Evolutionary conservation across 2,113 vertebrate genomes (phyloP).

Genomic region (Garra rufa): DNA sequence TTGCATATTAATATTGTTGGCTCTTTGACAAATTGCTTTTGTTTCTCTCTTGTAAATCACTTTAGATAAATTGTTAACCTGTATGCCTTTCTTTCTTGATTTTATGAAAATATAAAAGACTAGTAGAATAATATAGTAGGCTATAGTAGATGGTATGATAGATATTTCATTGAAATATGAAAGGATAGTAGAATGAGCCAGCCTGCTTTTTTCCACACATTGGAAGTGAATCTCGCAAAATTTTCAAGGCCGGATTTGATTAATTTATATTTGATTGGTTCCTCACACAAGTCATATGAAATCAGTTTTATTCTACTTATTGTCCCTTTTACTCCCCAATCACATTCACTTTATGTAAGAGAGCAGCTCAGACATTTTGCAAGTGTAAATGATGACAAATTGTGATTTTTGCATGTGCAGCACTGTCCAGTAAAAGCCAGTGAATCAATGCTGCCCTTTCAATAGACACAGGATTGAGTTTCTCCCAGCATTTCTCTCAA

Average conservation of each 20-base stretch:
- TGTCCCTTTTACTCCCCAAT: not conserved
- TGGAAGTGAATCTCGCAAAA: not conserved
- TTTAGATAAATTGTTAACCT: not conserved
- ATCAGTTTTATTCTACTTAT: not conserved
- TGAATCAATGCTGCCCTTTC: not conserved
- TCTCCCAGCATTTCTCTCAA: conserved; percentile 60
- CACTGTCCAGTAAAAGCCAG: not conserved
- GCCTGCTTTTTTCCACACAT: not conserved
- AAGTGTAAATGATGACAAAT: not conserved
- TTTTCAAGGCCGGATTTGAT: not conserved
- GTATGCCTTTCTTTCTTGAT: not conserved
- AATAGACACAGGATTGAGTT: not conserved
- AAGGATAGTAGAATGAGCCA: not conserved
- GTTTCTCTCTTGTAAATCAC: not conserved
- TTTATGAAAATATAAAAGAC: not conserved
- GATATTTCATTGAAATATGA: not conserved
- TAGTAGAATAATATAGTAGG: too few relatives aligned
- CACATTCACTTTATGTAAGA: not conserved
- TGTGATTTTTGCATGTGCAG: not conserved
- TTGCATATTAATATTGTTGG: not conserved
- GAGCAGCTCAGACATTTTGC: not conserved
- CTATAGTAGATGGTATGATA: too few relatives aligned
- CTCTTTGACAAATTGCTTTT: not conserved
- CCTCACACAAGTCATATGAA: not conserved
- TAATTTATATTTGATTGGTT: not conserved